Evolutionary conservation across 2,797 vertebrate genomes (phyloP), one percentile per base, ranked within the genome.

Genomic region (Gastrophryne carolinensis): DNA sequence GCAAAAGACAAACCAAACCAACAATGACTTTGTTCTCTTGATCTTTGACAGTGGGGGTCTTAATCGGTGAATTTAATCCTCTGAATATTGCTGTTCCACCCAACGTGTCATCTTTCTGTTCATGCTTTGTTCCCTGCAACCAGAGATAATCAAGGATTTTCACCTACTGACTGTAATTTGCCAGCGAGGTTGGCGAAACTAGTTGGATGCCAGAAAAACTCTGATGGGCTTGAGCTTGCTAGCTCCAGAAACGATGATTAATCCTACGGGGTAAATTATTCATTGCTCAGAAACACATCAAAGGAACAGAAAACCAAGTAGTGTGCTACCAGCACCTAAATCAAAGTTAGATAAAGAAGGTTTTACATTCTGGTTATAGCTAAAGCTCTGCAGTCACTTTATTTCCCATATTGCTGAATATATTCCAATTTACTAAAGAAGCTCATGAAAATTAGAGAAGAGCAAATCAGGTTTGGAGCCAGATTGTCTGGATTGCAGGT

Each of bases 51-150:
- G 61, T 63, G 80, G 52, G 81, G 82, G 78, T 76, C 17, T 74
- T 79, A 82, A 81, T 75, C 81, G 71, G 78, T 75, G 76, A 72
- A 82, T 80, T 69, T 53, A 82, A 81, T 80, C 68, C 64, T 79
- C 81, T 61, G 62, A 58, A 76, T 81, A 58, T 82, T 63, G 39
- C 73, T 69, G 47, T 13, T 58, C 53, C 54, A 23, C 60, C 79
- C 24, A 65, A 47, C 10, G 24, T 60, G 53, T 5, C 12, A 65
- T 39, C 23, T 72, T 58, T 66, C 50, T 30, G 61, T 53, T 23
- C 69, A 32, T n/a, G 24, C 44, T 65, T 68, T 56, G 35, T 23
- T 68, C 35, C 79, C 81, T 50, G 73, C 61, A 82, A 81, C 44
- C 37, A 76, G 66, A 78, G 76, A 56, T 75, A 68, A 79, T 82